Base-by-base conservation (phyloP, 2,797 vertebrate species). In the Sebastes cheni region DNA sequence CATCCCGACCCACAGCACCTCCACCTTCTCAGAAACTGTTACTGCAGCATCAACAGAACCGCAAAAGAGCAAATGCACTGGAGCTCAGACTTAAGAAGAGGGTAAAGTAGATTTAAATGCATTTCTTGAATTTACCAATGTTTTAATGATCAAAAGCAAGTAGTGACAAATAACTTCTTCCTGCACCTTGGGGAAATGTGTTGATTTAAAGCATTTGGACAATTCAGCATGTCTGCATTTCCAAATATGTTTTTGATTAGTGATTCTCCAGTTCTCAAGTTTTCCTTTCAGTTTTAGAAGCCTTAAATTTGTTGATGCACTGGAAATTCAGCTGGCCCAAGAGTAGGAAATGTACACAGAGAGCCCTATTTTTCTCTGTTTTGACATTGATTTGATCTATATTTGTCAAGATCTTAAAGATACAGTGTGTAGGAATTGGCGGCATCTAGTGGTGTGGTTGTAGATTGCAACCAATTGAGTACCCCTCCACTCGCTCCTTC, bases 1-100 rank as follows among this genome's bases (percentile, higher is more conserved):
- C 86, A 2, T 91, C 93, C 23, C 85, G 92, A 34, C 86, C 93
- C 36, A 93, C 91, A 50, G 92, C 92, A 27, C 96, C 95, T 0
- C 95, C 96, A 13, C 96, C 96, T 50, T 97, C 96, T 46, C 96
- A 96, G 72, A 94, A 93, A 80, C 92, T 96, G 52, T 83, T 96
- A 54, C 91, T 96, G 36, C 96, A 96, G 80, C 95, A 96, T 83
- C 95, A 95, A 61, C 95, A 95, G 80, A 96, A 88, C 84, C 91
- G 96, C 67, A 96, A 95, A 90, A 91, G 96, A 88, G 95, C 95
- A 16, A 95, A 85, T 58, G 93, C 88, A 23, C 93, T 97, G 91
- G 95, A 96, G 90, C 87, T 92, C 39, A 91, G 93, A 36, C 94
- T 96, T 34, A 95, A 93, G 74, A 96, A 96, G 85, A 95, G 95